These are phyloP conservation scores for Arge pagana DNA, from an alignment of 2,888 invertebrate genomes.

Conservation along the genomic window DNA sequence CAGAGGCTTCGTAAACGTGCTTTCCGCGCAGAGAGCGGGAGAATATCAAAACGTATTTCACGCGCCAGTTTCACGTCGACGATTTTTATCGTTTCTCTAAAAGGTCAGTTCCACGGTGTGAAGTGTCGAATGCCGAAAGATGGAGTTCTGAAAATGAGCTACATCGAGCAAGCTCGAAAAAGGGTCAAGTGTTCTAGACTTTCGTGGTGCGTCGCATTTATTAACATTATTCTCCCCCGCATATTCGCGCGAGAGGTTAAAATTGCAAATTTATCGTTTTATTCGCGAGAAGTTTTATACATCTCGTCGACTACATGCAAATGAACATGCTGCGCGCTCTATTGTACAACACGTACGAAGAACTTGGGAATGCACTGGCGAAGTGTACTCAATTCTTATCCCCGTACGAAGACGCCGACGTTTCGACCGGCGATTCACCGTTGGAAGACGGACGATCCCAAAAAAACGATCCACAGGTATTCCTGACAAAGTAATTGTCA, in stretches of 20 bases:
- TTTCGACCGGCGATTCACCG: constrained; percentile 57
- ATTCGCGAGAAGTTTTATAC: constrained; percentile 66
- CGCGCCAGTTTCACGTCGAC: too few relatives aligned
- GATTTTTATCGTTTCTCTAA: neutral
- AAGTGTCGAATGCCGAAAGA: constrained; percentile 45
- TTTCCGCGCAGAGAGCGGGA: too few relatives aligned
- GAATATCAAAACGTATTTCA: too few relatives aligned
- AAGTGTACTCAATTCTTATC: constrained; percentile 63
- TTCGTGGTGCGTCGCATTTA: constrained; percentile 65
- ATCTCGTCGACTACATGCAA: constrained; percentile 72
- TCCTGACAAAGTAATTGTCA: constrained; percentile 1
- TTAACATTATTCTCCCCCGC: constrained; percentile 17
- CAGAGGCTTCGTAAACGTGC: too few relatives aligned
- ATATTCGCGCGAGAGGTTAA: neutral
- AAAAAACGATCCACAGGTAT: constrained; percentile 12
- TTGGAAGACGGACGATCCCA: constrained; percentile 60
- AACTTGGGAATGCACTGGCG: constrained; percentile 64
- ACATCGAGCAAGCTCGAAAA: constrained; percentile 85
- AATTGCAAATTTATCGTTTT: constrained; percentile 17
- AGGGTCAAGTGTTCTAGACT: constrained; percentile 78
- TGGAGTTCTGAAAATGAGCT: constrained; percentile 71
- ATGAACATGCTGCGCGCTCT: constrained; percentile 71
- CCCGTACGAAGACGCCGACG: constrained; percentile 54
- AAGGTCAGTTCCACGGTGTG: constrained; percentile 36
- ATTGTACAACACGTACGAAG: constrained; percentile 66